Evolutionary conservation across 2,113 vertebrate genomes (phyloP), one percentile per base, ranked within the genome.

Genomic region (Catharus fuscescens): DNA sequence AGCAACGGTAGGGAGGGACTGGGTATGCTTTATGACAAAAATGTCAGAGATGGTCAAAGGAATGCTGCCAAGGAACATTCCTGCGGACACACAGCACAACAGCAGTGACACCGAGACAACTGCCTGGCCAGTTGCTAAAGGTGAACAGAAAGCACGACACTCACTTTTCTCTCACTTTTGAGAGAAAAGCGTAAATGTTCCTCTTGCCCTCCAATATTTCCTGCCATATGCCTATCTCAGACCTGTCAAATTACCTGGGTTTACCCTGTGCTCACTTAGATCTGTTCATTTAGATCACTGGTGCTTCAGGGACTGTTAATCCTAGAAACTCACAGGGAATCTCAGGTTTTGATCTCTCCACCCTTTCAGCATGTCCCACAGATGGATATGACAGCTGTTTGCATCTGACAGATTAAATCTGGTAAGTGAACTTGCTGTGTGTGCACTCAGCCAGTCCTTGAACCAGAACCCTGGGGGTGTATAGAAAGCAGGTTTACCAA

Each of bases 401-500:
- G 61, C 88, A 80, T 86, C 73, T 92, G 93, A 73, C 85, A 96
- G 80, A 96, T 97, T 96, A 97, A 92, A 95, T 95, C 82, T 91
- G 79, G 90, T 94, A 94, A 80, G 69, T 92, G 93, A 93, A 95
- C 95, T 93, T 97, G 83, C 89, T 93, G 47, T 92, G 84, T 56
- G 86, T 95, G 38, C 57, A 65, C 65, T 90, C 80, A 91, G 70
- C 53, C 74, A 93, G 95, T 74, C 90, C 95, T 93, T 94, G 79
- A 95, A 97, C 82, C 91, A 96, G 79, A 95, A 82, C 66, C 89
- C 91, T 90, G 91, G 64, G 87, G 87, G 34, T 24, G 48, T 87
- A 81, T 31, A 91, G 94, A 94, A 88, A 97, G 54, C 86, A 88
- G 80, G 86, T 97, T 97, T 93, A 97, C 86, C 86, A 86, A 92